Conservation (phyloP, 2,113 vertebrate species). For the Psittacula cyanocephala region DNA sequence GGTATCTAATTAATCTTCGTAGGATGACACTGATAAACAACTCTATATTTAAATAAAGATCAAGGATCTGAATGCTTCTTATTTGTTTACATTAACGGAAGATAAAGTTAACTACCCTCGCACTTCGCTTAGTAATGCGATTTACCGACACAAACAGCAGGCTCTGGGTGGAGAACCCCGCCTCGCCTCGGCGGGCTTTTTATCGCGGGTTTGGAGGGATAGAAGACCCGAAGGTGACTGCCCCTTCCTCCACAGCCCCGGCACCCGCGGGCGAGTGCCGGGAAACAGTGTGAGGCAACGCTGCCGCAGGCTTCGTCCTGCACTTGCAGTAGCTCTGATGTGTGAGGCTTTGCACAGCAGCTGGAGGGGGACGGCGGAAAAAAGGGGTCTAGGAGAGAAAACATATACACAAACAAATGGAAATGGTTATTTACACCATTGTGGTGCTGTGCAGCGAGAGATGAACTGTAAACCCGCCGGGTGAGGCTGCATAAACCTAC, state of each 20-base stretch:
- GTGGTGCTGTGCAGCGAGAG: background rate
- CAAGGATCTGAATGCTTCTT: conserved; percentile 59
- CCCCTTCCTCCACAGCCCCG: background rate
- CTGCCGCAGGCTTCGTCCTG: background rate
- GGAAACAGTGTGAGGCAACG: accelerated
- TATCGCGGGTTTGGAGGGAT: background rate
- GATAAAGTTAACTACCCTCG: conserved; percentile 63
- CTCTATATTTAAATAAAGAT: conserved; percentile 79
- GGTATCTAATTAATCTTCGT: conserved; percentile 86
- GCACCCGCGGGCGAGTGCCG: background rate
- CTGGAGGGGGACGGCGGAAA: background rate
- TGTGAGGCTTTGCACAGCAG: background rate
- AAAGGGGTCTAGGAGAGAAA: accelerated
- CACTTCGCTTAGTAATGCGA: conserved; percentile 5
- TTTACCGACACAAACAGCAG: background rate
- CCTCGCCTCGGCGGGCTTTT: background rate
- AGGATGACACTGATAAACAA: conserved; percentile 87
- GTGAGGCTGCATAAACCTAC: background rate
- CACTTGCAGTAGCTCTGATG: background rate
- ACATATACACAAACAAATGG: background rate
- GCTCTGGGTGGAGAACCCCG: background rate
- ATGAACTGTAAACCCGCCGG: background rate
- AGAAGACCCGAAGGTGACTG: accelerated
- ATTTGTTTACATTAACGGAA: conserved; percentile 70
- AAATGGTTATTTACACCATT: accelerated